These are phyloP conservation scores for Vanessa cardui DNA, from an alignment of 2,888 invertebrate genomes.

Conservation along the genomic window DNA sequence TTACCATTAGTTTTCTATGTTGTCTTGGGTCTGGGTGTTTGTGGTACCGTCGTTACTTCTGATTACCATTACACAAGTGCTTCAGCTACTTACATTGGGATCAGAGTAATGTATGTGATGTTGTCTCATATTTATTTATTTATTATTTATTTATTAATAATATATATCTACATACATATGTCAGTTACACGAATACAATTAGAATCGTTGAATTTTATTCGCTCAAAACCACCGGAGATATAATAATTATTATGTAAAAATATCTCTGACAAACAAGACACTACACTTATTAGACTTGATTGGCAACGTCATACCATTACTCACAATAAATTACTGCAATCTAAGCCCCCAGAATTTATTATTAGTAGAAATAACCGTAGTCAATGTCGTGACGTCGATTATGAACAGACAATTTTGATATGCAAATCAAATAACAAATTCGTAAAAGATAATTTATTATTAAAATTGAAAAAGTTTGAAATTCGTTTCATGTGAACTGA, in stretches of 20 bases:
- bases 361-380: conserved; percentile 3
- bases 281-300: background rate
- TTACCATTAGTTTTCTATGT: too few relatives aligned
- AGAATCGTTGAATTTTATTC: too few relatives aligned
- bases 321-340: background rate
- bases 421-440: conserved; percentile 13
- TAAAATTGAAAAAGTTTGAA: conserved; percentile 32
- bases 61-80: too few relatives aligned
- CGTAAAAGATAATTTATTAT: conserved; percentile 10
- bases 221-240: background rate
- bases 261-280: background rate
- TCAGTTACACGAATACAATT: background rate
- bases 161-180: too few relatives aligned
- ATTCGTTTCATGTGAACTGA: conserved; percentile 10
- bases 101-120: too few relatives aligned
- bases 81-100: too few relatives aligned
- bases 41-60: too few relatives aligned
- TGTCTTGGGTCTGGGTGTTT: too few relatives aligned
- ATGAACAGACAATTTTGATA: conserved; percentile 19
- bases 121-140: too few relatives aligned
- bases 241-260: background rate
- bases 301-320: background rate
- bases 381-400: conserved; percentile 29
- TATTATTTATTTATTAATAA: too few relatives aligned
- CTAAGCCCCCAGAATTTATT: background rate